phyloP scores from a whole-genome alignment of 2,113 vertebrate species.

The Hippocampus comes region DNA sequence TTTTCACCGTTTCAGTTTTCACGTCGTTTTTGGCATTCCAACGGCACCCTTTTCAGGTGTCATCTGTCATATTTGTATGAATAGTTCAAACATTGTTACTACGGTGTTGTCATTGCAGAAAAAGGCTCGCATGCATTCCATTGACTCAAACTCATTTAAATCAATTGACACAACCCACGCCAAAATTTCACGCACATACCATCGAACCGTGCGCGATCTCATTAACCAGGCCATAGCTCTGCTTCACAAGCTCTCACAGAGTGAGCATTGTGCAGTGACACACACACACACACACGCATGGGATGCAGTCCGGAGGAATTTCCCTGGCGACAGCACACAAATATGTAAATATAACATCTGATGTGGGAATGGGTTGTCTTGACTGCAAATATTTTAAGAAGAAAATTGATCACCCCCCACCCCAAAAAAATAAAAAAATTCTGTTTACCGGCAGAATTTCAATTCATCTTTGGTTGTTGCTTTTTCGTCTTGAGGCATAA shows the following conservation, averaged over 20 bases:
- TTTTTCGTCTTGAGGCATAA: neutral
- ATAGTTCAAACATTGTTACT: too few species aligned
- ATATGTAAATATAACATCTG: conserved; percentile 39
- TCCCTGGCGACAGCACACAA: conserved; percentile 19
- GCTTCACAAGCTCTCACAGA: conserved; percentile 48
- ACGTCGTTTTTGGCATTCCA: too few species aligned
- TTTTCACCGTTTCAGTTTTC: too few species aligned
- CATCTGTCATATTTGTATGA: too few species aligned
- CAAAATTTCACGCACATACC: conserved; percentile 57
- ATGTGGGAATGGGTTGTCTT: conserved; percentile 23
- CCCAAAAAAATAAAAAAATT: neutral
- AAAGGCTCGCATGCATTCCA: neutral
- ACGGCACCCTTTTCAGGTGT: too few species aligned
- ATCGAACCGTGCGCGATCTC: conserved; percentile 57
- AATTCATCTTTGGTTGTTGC: neutral
- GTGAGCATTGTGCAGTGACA: conserved; percentile 26
- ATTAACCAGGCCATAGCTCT: conserved; percentile 53
- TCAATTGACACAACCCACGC: conserved; percentile 52
- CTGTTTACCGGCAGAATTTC: conserved; percentile 2
- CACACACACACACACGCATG: conserved; percentile 15
- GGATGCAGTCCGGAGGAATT: conserved; percentile 37
- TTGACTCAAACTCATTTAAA: conserved; percentile 53
- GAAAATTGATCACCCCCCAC: conserved; percentile 3
- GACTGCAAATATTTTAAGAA: conserved; percentile 19
- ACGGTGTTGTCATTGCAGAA: too few species aligned